Percentiles rank a stretch among this genome's conserved stretches.
These are phyloP conservation scores for Paragorgia papillata DNA, from an alignment of 92 coral and sea anemone species.

Conservation along the genomic window DNA sequence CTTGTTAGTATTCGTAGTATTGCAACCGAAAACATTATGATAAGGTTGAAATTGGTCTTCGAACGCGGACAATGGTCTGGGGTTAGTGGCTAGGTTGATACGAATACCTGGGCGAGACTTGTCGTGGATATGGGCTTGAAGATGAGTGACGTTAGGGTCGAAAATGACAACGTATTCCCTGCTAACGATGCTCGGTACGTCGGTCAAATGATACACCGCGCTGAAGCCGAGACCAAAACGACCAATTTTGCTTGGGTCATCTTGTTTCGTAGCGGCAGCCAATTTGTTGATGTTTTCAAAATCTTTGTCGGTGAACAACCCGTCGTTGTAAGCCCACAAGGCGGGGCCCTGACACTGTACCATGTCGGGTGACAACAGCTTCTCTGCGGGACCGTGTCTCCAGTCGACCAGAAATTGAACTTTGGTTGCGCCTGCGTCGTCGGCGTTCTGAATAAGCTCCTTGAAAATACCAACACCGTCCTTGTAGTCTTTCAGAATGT, in stretches of 20 bases:
- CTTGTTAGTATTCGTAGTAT: slow-evolving; percentile 42
- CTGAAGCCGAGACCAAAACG: slow-evolving; percentile 89
- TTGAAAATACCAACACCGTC: slow-evolving; percentile 90
- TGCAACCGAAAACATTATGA: slow-evolving; percentile 73
- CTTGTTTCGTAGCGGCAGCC: slow-evolving; percentile 83
- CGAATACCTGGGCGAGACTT: slow-evolving; percentile 76
- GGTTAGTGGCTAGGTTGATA: slow-evolving; percentile 54
- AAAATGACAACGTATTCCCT: slow-evolving; percentile 64
- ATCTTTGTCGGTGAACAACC: slow-evolving; percentile 67
- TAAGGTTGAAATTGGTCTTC: slow-evolving; percentile 71
- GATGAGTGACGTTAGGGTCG: slow-evolving; percentile 71
- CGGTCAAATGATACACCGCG: slow-evolving; percentile 85
- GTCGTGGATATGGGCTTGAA: slow-evolving; percentile 47
- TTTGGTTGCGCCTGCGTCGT: slow-evolving; percentile 85
- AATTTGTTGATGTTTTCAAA: slow-evolving; percentile 74
- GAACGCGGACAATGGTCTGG: slow-evolving; percentile 42
- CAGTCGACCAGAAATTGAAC: slow-evolving; percentile 74
- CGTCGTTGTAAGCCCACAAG: slow-evolving; percentile 86
- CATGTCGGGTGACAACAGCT: slow-evolving; percentile 79
- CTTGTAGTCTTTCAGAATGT: slow-evolving; percentile 78
- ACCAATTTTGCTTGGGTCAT: slow-evolving; percentile 79
- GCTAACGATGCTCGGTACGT: slow-evolving; percentile 77
- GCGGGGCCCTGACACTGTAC: slow-evolving; percentile 88
- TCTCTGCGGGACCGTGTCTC: slow-evolving; percentile 67
- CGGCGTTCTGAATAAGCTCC: slow-evolving; percentile 86